These are phyloP conservation scores for Lutraria lutraria DNA, from an alignment of 2,888 invertebrate species.

Conservation along the genomic window DNA sequence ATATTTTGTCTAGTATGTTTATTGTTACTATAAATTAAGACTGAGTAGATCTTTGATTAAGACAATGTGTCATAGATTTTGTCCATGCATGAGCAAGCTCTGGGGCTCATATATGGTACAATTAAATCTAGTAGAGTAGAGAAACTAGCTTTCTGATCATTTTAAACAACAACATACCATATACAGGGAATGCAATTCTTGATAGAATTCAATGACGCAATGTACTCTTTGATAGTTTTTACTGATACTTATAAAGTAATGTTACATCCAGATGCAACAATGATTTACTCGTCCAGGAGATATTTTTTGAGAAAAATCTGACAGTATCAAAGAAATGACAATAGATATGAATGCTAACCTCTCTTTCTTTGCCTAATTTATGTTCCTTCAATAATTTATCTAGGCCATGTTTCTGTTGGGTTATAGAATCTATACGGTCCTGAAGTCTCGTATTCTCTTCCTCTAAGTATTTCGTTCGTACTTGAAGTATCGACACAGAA, in stretches of 20 bases:
- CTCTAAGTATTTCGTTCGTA: conserved; percentile 82
- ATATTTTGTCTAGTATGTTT: neutral
- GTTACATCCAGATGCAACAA: too few relatives aligned
- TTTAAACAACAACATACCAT: too few relatives aligned
- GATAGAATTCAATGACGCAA: too few relatives aligned
- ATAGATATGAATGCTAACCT: conserved; percentile 68
- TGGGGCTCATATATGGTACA: too few relatives aligned
- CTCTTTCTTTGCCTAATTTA: conserved; percentile 79
- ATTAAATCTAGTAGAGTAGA: too few relatives aligned
- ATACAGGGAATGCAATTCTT: too few relatives aligned
- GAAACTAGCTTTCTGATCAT: too few relatives aligned
- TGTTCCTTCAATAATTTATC: conserved; percentile 82
- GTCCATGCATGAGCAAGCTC: too few relatives aligned
- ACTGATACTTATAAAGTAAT: too few relatives aligned
- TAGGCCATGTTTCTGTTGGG: conserved; percentile 82
- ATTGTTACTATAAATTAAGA: neutral
- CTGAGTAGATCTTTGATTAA: neutral
- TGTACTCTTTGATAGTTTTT: too few relatives aligned
- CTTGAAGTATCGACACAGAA: conserved; percentile 81
- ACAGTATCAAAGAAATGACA: neutral
- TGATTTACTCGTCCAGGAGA: neutral
- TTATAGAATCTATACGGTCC: conserved; percentile 79
- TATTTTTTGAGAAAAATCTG: neutral
- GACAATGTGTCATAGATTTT: neutral
- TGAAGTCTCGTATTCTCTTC: conserved; percentile 84